Evolutionary conservation across 2,113 vertebrate species (phyloP), one percentile per base, ranked within the genome.

Genomic region (Solea solea): DNA sequence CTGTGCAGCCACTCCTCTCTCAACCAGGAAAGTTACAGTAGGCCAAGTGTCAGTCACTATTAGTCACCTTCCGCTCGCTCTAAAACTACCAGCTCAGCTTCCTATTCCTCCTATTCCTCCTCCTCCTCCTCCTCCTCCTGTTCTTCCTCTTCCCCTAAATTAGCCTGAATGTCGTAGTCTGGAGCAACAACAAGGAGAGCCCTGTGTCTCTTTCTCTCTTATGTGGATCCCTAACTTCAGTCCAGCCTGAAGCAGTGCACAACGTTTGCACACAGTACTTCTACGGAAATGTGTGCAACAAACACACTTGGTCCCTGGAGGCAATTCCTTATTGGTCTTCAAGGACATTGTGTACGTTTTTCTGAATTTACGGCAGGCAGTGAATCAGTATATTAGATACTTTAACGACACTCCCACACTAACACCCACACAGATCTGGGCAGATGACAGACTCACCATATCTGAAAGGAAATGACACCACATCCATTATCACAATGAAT

Each of bases 81-180:
- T 75, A 59, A 59, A 73, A 84, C 58, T 58, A 84, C 82, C 72
- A 74, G 66, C 70, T 81, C 73, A 74, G 82, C 85, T 91, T 92
- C 91, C 86, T 73, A 64, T 51, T 78, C 44, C 60, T 83, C 63
- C 72, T 74, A 69, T 62, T 63, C 78, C 80, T 78, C 69, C 88
- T 86, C 85, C 90, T 92, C 90, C 89, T 92, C 91, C 86, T 73
- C 61, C 48, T 78, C 44, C 60, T 83, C 63, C 72, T 74, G 69
- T 62, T 63, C 78, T 78, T 78, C 69, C 88, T 86, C 85, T 91
- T 92, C 90, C 89, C 83, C 80, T 91, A 90, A 93, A 90, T 89
- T 73, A 87, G 81, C 60, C 60, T 72, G 77, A 89, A 77, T 72
- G 72, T 46, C n/a, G 40, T 64, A n/a, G 83, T 81, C 77, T 78